These are phyloP conservation scores for Dolichotis patagonum DNA, from an alignment of 2,113 vertebrate genomes.

Conservation along the genomic window DNA sequence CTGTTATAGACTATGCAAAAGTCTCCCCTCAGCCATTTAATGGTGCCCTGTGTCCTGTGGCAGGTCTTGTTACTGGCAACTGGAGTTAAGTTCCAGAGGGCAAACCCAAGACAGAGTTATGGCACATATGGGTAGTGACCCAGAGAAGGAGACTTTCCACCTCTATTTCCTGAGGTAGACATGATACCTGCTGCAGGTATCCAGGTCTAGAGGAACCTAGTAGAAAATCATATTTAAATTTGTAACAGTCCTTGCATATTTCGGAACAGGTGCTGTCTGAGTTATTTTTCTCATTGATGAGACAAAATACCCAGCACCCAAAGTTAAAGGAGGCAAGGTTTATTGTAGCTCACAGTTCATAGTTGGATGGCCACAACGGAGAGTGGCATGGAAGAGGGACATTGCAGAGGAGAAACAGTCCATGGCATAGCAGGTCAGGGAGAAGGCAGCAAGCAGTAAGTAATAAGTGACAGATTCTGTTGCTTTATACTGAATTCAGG, in stretches of 20 bases:
- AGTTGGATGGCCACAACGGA: neutral
- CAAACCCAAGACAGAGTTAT: neutral
- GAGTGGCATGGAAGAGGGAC: neutral
- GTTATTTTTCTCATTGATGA: neutral
- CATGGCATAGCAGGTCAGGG: neutral
- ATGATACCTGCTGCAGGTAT: neutral
- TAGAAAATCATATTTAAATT: neutral
- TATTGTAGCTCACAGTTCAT: neutral
- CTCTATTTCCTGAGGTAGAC: neutral
- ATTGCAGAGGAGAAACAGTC: neutral
- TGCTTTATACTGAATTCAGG: neutral
- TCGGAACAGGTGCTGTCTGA: neutral
- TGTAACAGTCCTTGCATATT: neutral
- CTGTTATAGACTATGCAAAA: neutral
- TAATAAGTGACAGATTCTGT: neutral
- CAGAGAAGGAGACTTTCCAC: neutral
- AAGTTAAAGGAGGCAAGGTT: neutral
- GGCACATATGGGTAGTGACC: neutral
- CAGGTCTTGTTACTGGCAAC: neutral
- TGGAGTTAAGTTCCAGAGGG: neutral
- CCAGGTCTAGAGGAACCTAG: neutral
- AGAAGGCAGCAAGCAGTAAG: neutral
- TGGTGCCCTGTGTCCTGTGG: neutral
- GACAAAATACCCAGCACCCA: neutral
- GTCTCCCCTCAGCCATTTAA: neutral